These are phyloP conservation scores for Agonum fuliginosum DNA, from an alignment of 2,888 invertebrate species.

Conservation along the genomic window DNA sequence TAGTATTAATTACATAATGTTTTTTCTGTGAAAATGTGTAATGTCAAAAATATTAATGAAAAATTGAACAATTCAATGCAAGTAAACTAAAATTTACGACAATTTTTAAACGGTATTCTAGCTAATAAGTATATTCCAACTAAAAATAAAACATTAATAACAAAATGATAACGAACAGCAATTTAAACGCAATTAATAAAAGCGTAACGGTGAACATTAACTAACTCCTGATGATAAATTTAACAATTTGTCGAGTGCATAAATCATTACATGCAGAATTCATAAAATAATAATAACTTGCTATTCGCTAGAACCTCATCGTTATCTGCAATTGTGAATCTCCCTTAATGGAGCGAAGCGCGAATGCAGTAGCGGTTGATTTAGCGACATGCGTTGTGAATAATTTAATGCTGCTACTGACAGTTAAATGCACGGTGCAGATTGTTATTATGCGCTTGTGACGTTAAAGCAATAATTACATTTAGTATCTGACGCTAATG, in stretches of 20 bases:
- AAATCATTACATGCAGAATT: background rate
- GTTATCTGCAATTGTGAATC: slow-evolving; percentile 20
- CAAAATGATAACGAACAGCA: background rate
- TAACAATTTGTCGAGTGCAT: slow-evolving; percentile 2
- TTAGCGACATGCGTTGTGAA: slow-evolving; percentile 29
- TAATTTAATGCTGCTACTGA: slow-evolving; percentile 7
- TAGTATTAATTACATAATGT: too few relatives aligned
- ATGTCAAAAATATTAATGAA: too few relatives aligned
- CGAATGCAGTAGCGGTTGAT: slow-evolving; percentile 16
- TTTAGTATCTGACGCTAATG: background rate
- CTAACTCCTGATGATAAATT: background rate
- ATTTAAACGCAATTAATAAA: background rate
- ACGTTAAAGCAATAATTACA: slow-evolving; percentile 23
- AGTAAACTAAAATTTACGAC: too few relatives aligned
- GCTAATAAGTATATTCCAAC: background rate
- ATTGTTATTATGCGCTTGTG: slow-evolving; percentile 37
- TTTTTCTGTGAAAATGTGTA: too few relatives aligned
- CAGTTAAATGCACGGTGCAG: slow-evolving; percentile 27
- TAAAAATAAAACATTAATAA: background rate
- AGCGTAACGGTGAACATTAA: background rate
- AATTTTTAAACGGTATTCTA: background rate
- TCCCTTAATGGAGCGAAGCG: slow-evolving; percentile 20
- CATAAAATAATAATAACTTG: slow-evolving; percentile 7
- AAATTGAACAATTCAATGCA: too few relatives aligned
- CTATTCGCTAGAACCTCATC: background rate